Base-by-base conservation (phyloP, 2,888 invertebrate genomes). In the Capitulum mitella region DNA sequence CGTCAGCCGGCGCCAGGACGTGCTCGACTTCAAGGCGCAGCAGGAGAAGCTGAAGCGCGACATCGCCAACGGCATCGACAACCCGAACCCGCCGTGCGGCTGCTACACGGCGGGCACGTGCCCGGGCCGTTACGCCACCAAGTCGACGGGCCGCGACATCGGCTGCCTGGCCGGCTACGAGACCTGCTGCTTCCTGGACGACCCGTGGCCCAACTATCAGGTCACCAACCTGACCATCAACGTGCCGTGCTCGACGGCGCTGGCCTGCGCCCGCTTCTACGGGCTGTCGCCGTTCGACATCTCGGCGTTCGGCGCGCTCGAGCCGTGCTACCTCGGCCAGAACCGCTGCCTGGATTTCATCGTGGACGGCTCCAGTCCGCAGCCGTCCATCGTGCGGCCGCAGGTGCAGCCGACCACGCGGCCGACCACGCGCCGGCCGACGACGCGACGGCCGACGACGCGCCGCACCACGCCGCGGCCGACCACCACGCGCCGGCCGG, bases 111-210 rank as follows among this genome's bases (percentile, higher is more conserved):
- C 26, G 5, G 75, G 75, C n/a, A 75, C 75, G 29, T 75, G 75
- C 14, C 75, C 75, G 75, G 75, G 43, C 26, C 40, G 75, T 3
- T 75, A 75, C 75, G 10, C 75, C 12, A 43, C 75, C 14, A n/a
- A 26, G n/a, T 43, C 43, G 26, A 75, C 75, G n/a, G 75, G 75
- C 46, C 43, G 75, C 26, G 75, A 75, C 46, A 46, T 75, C 40
- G 75, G 75, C 46, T 75, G 75, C 22, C 46, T n/a, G n/a, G n/a
- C 8, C 43, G 75, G 75, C 14, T 75, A 16, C 46, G 75, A 75
- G 29, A 75, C 75, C n/a, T 75, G 75, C 75, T 75, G 75, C 29
- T 75, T 75, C 46, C 75, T 75, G 43, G 75, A 75, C 46, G 75
- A 75, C 46, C 75, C 75, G 43, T 75, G 75, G 75, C 75, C 75